Percentiles rank a stretch among this genome's conserved stretches.
Conservation (phyloP, 1,140 invertebrate species). For the Hestina assimilis region DNA sequence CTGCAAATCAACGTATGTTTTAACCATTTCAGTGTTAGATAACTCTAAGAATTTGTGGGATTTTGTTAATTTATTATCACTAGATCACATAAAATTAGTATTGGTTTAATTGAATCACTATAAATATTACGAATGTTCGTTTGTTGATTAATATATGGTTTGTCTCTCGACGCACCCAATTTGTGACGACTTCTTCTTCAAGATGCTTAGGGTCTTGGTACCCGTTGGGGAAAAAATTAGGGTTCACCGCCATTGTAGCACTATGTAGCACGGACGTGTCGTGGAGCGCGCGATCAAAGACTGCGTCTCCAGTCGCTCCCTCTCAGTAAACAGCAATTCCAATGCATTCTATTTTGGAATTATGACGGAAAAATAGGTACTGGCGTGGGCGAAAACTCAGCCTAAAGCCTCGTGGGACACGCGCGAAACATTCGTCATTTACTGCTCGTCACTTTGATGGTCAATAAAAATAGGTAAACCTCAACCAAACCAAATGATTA, state of each 20-base stretch:
- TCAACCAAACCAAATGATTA: no score
- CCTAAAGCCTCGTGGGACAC: slow-evolving; percentile 51
- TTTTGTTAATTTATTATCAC: slow-evolving; percentile 8
- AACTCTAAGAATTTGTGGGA: background rate
- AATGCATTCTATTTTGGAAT: slow-evolving; percentile 77
- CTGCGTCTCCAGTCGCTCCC: slow-evolving; percentile 67
- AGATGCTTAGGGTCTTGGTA: slow-evolving; percentile 74
- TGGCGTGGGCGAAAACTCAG: slow-evolving; percentile 61
- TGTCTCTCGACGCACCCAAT: slow-evolving; percentile 64
- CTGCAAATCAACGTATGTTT: slow-evolving; percentile 12
- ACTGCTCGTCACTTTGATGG: slow-evolving; percentile 1
- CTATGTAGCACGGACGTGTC: slow-evolving; percentile 53
- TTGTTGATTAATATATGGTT: background rate
- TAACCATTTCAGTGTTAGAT: background rate
- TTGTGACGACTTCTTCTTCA: slow-evolving; percentile 68
- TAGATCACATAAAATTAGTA: background rate
- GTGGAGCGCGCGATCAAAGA: slow-evolving; percentile 59
- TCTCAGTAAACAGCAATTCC: slow-evolving; percentile 68
- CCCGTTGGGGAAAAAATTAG: slow-evolving; percentile 73
- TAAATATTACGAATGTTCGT: background rate
- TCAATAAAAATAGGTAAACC: slow-evolving; percentile 6
- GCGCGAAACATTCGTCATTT: slow-evolving; percentile 39
- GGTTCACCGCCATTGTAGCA: slow-evolving; percentile 66
- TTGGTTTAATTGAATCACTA: background rate
- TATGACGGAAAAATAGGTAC: slow-evolving; percentile 68